A percentile compares a stretch with the other conserved stretches of the same genome.
These are phyloP conservation scores for Haliclona indistincta DNA, from an alignment of 37 sponge, comb jelly and placozoan genomes.

Conservation along the genomic window DNA sequence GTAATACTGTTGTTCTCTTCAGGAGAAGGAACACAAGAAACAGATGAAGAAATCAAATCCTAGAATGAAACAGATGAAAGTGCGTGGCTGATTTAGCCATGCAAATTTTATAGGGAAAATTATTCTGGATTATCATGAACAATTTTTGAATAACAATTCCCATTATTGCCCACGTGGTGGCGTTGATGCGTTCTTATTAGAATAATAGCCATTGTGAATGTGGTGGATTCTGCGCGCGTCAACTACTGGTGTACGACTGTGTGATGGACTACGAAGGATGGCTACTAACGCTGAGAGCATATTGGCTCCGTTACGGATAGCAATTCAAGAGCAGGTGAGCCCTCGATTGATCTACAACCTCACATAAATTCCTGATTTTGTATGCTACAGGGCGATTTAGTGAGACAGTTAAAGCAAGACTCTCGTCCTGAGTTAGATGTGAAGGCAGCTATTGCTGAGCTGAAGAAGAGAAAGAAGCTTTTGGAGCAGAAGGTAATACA, in stretches of 20 bases:
- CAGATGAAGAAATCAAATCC: conserved; percentile 59
- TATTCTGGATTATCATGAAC: too few species aligned
- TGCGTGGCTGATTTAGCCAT: too few species aligned
- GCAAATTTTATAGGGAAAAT: too few species aligned
- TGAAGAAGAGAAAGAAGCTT: conserved; percentile 73
- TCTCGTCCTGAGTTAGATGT: conserved; percentile 70
- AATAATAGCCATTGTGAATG: too few species aligned
- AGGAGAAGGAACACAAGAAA: conserved; percentile 74
- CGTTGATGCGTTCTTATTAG: too few species aligned
- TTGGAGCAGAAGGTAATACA: conserved; percentile 70
- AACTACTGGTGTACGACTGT: neutral
- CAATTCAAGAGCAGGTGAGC: conserved; percentile 67
- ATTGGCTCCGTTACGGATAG: conserved; percentile 53
- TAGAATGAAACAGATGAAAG: conserved; percentile 59
- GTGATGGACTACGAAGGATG: conserved; percentile 10
- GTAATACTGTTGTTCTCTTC: neutral
- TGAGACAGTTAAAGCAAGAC: conserved; percentile 59
- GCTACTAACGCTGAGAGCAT: conserved; percentile 12
- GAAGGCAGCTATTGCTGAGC: conserved; percentile 63
- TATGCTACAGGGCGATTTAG: conserved; percentile 57
- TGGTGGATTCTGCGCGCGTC: conserved; percentile 6
- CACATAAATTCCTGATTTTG: neutral
- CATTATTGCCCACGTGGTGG: too few species aligned
- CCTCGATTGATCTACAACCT: neutral
- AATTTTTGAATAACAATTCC: too few species aligned